These are phyloP conservation scores for Alces alces DNA, from an alignment of 2,113 vertebrate genomes.

Conservation along the genomic window DNA sequence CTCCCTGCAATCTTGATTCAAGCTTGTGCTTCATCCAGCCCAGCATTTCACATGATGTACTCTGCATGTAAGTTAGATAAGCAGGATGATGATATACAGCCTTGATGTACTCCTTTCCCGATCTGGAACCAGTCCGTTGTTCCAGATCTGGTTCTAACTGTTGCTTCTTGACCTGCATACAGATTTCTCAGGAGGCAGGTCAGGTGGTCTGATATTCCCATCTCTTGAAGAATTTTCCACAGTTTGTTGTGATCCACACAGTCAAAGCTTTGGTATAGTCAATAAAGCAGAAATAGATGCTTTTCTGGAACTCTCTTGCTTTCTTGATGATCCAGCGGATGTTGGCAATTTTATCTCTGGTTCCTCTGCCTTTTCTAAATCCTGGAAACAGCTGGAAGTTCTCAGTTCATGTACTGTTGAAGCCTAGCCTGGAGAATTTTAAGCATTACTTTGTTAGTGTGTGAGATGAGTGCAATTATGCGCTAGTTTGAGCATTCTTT, in stretches of 20 bases:
- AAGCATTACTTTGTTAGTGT: background rate
- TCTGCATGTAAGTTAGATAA: background rate
- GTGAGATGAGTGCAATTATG: background rate
- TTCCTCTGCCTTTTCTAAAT: background rate
- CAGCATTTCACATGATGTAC: background rate
- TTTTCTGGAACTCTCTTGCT: background rate
- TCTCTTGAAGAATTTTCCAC: background rate
- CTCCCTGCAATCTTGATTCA: background rate
- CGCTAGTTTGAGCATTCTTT: background rate
- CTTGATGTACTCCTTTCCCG: background rate
- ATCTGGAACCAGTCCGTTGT: background rate
- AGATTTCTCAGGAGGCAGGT: background rate
- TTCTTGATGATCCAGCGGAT: background rate
- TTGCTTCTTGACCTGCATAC: background rate
- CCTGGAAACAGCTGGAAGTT: background rate
- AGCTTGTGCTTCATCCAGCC: background rate
- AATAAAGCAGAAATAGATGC: background rate
- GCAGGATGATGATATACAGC: background rate
- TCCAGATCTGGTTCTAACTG: background rate
- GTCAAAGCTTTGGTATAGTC: background rate
- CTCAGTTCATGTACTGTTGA: background rate
- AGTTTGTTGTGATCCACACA: background rate
- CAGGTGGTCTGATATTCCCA: background rate
- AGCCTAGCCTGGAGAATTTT: background rate
- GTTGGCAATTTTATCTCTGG: background rate